Conservation (phyloP, 2,888 invertebrate genomes). For the Bedellia somnulentella region DNA sequence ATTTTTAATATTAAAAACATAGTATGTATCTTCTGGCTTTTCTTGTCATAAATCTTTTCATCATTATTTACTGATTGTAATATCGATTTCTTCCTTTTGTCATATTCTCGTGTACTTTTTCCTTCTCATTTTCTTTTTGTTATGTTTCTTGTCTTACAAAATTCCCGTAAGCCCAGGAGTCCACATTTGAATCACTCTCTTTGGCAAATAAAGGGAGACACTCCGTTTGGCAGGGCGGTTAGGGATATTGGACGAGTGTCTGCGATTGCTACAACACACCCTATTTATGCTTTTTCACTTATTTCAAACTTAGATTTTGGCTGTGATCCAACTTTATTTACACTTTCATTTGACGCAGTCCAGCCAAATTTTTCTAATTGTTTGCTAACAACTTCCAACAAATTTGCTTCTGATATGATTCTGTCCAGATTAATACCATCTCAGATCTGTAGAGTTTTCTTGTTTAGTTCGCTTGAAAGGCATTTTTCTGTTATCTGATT, state of each 20-base stretch:
- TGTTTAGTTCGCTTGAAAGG: slow-evolving; percentile 1
- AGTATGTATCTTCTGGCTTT: too few species aligned
- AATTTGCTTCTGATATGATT: slow-evolving; percentile 4
- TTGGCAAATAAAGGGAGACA: too few species aligned
- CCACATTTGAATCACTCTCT: slow-evolving; percentile 2
- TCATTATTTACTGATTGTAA: too few species aligned
- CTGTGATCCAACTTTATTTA: neutral
- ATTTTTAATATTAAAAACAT: too few species aligned
- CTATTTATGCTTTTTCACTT: neutral
- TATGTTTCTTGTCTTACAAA: neutral
- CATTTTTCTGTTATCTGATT: slow-evolving; percentile 5
- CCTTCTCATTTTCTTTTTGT: neutral
- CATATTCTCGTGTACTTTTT: neutral
- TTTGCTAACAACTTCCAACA: slow-evolving; percentile 1
- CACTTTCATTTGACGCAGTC: neutral
- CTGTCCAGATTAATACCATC: slow-evolving; percentile 2
- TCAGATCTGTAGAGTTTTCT: slow-evolving; percentile 3
- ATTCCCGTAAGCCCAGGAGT: neutral
- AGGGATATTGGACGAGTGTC: neutral
- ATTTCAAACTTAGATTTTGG: neutral
- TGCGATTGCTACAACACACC: slow-evolving; percentile 1
- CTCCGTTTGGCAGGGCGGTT: neutral
- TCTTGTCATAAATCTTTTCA: too few species aligned
- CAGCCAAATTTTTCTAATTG: slow-evolving; percentile 1
- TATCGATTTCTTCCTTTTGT: too few species aligned